Evolutionary conservation across 2,888 invertebrate species (phyloP).

Genomic region (Xanthia togata): DNA sequence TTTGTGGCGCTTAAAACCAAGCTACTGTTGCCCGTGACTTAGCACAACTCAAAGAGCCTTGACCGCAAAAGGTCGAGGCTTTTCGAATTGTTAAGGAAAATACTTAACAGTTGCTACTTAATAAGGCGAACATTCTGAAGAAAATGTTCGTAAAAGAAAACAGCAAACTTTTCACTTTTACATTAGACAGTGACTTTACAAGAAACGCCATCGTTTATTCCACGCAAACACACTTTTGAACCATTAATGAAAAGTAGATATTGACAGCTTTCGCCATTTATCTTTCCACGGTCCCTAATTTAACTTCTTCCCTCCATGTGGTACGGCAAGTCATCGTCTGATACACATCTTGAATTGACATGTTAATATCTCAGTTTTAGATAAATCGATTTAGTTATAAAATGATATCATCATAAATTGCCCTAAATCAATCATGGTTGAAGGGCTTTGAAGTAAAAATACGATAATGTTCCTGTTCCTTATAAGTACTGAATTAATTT

Average conservation of each 20-base stretch:
- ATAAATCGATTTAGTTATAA: conserved; percentile 62
- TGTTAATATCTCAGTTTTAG: conserved; percentile 76
- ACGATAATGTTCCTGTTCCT: conserved; percentile 8
- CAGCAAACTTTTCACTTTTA: conserved; percentile 69
- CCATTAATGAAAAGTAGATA: conserved; percentile 86
- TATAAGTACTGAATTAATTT: conserved; percentile 23
- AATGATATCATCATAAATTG: conserved; percentile 49
- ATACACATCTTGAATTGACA: conserved; percentile 82
- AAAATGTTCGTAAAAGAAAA: conserved; percentile 61
- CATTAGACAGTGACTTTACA: conserved; percentile 73
- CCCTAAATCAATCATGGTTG: conserved; percentile 38
- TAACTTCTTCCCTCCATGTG: conserved; percentile 78
- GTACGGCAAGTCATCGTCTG: conserved; percentile 80
- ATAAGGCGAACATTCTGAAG: conserved; percentile 47
- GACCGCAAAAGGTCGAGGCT: conserved; percentile 56
- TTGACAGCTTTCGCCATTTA: conserved; percentile 86
- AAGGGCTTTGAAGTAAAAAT: conserved; percentile 45
- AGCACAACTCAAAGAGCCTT: conserved; percentile 52
- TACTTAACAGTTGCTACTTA: conserved; percentile 59
- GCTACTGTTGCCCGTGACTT: conserved; percentile 42
- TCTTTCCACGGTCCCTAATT: conserved; percentile 83
- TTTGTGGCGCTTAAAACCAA: conserved; percentile 31
- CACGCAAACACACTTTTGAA: conserved; percentile 81
- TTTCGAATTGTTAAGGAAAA: conserved; percentile 52
- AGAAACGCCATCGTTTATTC: conserved; percentile 75